phyloP scores from a whole-genome alignment of 1,140 invertebrate genomes.

The Drosophila biarmipes region DNA sequence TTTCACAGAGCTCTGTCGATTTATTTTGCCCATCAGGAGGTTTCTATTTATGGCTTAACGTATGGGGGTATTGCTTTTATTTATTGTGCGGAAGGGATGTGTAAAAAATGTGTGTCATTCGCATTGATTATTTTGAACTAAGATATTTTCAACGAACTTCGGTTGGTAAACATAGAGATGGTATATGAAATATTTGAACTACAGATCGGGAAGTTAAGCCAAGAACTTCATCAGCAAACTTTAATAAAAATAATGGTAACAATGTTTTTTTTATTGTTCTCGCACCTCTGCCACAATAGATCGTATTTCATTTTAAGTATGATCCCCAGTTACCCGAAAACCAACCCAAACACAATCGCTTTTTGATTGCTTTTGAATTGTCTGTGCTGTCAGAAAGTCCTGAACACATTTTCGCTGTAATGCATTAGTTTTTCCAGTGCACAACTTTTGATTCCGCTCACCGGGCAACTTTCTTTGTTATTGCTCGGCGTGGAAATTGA shows the following conservation, averaged over 20 bases:
- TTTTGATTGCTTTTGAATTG: slow-evolving; percentile 36
- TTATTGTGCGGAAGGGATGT: neutral
- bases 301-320: neutral
- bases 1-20: slow-evolving; percentile 5
- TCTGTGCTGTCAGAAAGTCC: neutral
- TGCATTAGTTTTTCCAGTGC: slow-evolving; percentile 26
- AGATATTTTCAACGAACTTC: too few species aligned
- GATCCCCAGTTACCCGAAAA: neutral
- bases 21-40: neutral
- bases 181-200: too few species aligned
- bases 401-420: neutral
- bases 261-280: too few species aligned
- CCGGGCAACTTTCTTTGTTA: slow-evolving; percentile 33
- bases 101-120: neutral
- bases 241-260: too few species aligned
- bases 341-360: slow-evolving; percentile 3
- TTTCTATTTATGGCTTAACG: slow-evolving; percentile 2
- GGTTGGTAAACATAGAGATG: too few species aligned
- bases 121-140: neutral
- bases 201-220: too few species aligned
- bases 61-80: neutral
- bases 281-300: neutral
- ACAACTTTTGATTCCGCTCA: slow-evolving; percentile 33
- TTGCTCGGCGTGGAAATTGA: slow-evolving; percentile 44
- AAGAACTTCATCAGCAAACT: too few species aligned